phyloP scores from a whole-genome alignment of 2,888 invertebrate genomes.

The Cremastobaeus sp. region DNA sequence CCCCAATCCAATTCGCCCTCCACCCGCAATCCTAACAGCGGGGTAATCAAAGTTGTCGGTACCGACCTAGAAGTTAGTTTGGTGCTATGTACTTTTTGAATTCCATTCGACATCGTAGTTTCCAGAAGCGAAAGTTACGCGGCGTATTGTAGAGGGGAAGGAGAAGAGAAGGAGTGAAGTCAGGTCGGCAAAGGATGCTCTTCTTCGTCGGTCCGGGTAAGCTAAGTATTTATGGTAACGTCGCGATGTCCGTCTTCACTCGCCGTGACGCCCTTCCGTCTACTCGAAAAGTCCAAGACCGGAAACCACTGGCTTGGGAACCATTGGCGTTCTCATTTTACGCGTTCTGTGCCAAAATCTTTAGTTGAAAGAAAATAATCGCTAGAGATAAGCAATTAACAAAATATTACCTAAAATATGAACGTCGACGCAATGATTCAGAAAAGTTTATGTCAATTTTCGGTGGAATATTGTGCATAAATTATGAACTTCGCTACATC shows the following conservation, averaged over 20 bases:
- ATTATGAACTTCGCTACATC: no score
- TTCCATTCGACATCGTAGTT: conserved; percentile 60
- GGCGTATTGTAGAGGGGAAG: conserved; percentile 31
- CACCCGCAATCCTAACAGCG: conserved; percentile 52
- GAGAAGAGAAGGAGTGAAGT: conserved; percentile 41
- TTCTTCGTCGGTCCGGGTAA: conserved; percentile 75
- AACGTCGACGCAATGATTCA: no score
- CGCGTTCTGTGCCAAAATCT: conserved; percentile 52
- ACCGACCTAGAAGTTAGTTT: conserved; percentile 72
- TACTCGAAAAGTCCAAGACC: conserved; percentile 64
- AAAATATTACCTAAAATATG: conserved; percentile 13
- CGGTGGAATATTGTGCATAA: no score
- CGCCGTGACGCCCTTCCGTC: conserved; percentile 77
- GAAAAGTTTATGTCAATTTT: not conserved
- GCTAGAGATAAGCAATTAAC: conserved; percentile 24
- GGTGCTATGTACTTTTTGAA: conserved; percentile 69
- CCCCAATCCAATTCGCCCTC: conserved; percentile 55
- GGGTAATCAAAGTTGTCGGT: conserved; percentile 75
- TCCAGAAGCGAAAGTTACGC: conserved; percentile 60
- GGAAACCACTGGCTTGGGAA: conserved; percentile 64
- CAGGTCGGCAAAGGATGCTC: conserved; percentile 66
- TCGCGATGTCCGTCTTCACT: conserved; percentile 79
- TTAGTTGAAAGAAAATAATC: conserved; percentile 45
- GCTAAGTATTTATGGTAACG: conserved; percentile 77
- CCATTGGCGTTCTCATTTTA: conserved; percentile 57